A percentile compares a stretch with the other conserved stretches of the same genome.
phyloP scores from a whole-genome alignment of 92 coral and sea anemone genomes.

The Paragorgia papillata region DNA sequence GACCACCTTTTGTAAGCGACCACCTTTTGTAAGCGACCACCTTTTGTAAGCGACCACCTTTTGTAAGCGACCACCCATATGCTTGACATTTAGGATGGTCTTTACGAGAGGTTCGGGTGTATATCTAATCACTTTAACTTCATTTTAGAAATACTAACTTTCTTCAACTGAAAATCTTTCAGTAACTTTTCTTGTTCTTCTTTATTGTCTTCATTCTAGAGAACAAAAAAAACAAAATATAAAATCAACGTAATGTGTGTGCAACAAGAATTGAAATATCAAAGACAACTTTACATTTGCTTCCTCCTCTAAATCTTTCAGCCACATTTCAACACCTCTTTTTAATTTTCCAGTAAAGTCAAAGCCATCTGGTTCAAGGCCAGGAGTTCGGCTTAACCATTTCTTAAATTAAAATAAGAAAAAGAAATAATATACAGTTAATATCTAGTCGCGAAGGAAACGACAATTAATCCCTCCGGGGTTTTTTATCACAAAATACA shows the following conservation, averaged over 20 bases:
- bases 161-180: slow-evolving; percentile 20
- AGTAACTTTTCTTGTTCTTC: slow-evolving; percentile 5
- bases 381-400: slow-evolving; percentile 96
- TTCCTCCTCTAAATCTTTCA: slow-evolving; percentile 55
- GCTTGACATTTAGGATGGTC: too few relatives aligned
- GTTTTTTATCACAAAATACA: too few relatives aligned
- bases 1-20: too few relatives aligned
- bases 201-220: not conserved
- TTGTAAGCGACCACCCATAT: too few relatives aligned
- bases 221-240: slow-evolving; percentile 32
- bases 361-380: slow-evolving; percentile 89
- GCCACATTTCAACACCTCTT: slow-evolving; percentile 69
- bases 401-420: slow-evolving; percentile 46
- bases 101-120: too few relatives aligned
- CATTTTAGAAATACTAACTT: not conserved
- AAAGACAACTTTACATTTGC: slow-evolving; percentile 68
- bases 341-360: slow-evolving; percentile 88
- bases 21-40: too few relatives aligned
- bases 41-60: too few relatives aligned
- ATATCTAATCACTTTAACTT: too few relatives aligned
- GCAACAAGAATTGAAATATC: slow-evolving; percentile 42
- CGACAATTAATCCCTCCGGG: too few relatives aligned
- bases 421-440: not conserved
- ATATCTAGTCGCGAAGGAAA: too few relatives aligned
- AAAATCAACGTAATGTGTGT: slow-evolving; percentile 68